Evolutionary conservation across 2,113 vertebrate species (phyloP), one percentile per base, ranked within the genome.

Genomic region (Plestiodon gilberti): DNA sequence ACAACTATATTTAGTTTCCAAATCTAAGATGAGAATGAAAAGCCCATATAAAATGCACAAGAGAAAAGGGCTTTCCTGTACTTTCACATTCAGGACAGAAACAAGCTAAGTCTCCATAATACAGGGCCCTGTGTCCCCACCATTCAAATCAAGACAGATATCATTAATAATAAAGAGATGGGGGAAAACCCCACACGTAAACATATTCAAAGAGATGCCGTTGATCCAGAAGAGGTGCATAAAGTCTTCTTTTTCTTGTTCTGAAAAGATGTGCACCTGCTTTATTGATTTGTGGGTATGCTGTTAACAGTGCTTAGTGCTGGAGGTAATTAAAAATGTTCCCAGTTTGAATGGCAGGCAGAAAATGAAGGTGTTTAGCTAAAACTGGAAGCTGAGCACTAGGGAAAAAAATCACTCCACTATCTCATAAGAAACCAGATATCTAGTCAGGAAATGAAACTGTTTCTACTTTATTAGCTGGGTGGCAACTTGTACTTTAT

Each of bases 301-400:
- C 40, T 40, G 78, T 25, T 82, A 78, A 52, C 57, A 84, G 69
- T 78, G 62, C 65, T 70, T 70, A 81, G 52, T 17, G 2, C 40
- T 62, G 33, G 89, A 59, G 17, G 15, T 79, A 90, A 67, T 90
- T 85, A 91, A 74, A 87, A 91, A 67, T n/a, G 43, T 55, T 84
- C 52, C 81, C 48, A 48, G 70, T 55, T 84, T 80, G 67, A 86
- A 3, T 52, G 65, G 43, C 59, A 70, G 40, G 38, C n/a, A 87
- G 38, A 81, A n/a, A 75, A 77, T n/a, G 22, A 87, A 1, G 2
- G 2, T 35, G 7, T 87, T 84, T 57, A 79, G 33, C 71, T 86
- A 57, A 89, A 93, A 92, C 0, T 81, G 80, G 77, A 89, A 81
- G 43, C 43, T 81, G 85, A 87, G 6, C 25, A 61, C 17, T 55